Percentiles rank a stretch among this genome's conserved stretches.
Conservation (phyloP, 2,888 invertebrate genomes). For the Cheilosia scutellata region DNA sequence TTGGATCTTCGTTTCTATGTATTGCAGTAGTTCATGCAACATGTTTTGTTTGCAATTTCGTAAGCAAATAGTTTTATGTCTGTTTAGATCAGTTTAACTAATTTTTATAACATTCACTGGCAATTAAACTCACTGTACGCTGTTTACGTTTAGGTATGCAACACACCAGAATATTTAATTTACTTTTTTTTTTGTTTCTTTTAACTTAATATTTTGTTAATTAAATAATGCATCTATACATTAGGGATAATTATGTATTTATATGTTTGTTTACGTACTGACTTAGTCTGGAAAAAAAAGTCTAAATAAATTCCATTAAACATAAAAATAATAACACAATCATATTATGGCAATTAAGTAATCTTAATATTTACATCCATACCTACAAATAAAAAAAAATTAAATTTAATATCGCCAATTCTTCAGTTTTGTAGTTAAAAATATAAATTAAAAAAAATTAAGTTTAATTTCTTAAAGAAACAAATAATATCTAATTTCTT, state of each 20-base stretch:
- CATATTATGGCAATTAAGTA: conserved; percentile 75
- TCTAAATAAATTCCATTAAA: conserved; percentile 56
- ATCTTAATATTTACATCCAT: conserved; percentile 71
- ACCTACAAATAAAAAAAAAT: conserved; percentile 25
- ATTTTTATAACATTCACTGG: conserved; percentile 72
- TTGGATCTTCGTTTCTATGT: conserved; percentile 38
- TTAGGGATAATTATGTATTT: conserved; percentile 53
- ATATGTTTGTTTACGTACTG: conserved; percentile 70
- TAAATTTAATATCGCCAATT: conserved; percentile 74
- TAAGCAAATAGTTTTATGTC: conserved; percentile 51
- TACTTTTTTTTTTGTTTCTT: conserved; percentile 51
- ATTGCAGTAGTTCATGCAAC: conserved; percentile 34
- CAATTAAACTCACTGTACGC: conserved; percentile 74
- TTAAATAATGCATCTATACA: conserved; percentile 75
- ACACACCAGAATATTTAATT: conserved; percentile 77
- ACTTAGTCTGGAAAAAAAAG: conserved; percentile 63
- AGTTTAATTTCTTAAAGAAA: conserved; percentile 71
- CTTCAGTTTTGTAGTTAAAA: conserved; percentile 48
- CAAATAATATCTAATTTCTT: conserved; percentile 28
- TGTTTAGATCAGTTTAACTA: conserved; percentile 64
- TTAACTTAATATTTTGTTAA: conserved; percentile 60
- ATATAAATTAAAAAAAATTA: conserved; percentile 48
- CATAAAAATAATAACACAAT: conserved; percentile 75
- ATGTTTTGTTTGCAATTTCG: conserved; percentile 34
- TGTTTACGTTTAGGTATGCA: conserved; percentile 79